Conservation (phyloP, 2,888 invertebrate species). For the Bibio marci region DNA sequence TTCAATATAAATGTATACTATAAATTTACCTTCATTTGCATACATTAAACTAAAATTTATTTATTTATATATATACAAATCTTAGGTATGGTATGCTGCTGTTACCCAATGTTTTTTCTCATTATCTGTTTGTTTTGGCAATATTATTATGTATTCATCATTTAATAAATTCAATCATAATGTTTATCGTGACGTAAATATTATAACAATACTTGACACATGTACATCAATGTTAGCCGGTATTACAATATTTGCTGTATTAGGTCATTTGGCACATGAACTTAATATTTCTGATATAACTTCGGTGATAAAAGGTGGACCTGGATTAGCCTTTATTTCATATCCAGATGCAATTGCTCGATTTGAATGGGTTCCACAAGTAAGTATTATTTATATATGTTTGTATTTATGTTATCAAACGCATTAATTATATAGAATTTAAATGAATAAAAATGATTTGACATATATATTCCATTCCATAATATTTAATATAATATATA, state of each 20-base stretch:
- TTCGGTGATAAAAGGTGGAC: slow-evolving; percentile 52
- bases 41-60: background rate
- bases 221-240: slow-evolving; percentile 66
- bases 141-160: slow-evolving; percentile 42
- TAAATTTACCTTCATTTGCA: background rate
- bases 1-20: background rate
- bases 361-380: slow-evolving; percentile 55
- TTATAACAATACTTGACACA: slow-evolving; percentile 65
- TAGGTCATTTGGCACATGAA: slow-evolving; percentile 59
- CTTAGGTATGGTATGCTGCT: slow-evolving; percentile 44
- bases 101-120: slow-evolving; percentile 48
- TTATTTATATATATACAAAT: background rate
- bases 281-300: slow-evolving; percentile 36
- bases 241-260: slow-evolving; percentile 62
- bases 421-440: too few relatives aligned
- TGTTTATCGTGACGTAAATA: slow-evolving; percentile 52
- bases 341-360: slow-evolving; percentile 71
- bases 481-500: background rate
- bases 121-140: slow-evolving; percentile 42
- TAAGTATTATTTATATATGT: slow-evolving; percentile 23
- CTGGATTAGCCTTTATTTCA: slow-evolving; percentile 64
- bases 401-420: too few relatives aligned
- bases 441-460: too few relatives aligned
- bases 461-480: background rate
- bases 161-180: slow-evolving; percentile 43